These are phyloP conservation scores for Mastomys natalensis DNA, from an alignment of 2,113 vertebrate genomes.

Conservation along the genomic window DNA sequence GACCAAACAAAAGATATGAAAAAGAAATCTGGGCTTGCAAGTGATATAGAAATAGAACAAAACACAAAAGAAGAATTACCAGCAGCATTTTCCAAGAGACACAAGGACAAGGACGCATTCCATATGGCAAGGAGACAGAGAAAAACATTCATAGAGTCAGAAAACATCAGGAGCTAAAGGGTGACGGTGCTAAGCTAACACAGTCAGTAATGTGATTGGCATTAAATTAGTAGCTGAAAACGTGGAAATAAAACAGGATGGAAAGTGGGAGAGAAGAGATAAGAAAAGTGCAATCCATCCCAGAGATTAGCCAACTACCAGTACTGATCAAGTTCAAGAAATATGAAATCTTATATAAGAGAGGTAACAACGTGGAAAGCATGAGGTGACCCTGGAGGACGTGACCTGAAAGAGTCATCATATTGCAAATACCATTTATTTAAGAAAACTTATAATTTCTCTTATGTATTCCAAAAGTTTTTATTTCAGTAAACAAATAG, in stretches of 20 bases:
- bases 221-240: constrained; percentile 17
- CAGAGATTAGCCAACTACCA: neutral
- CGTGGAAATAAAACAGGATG: neutral
- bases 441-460: constrained; percentile 1
- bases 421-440: neutral
- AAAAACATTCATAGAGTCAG: constrained; percentile 11
- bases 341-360: neutral
- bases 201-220: neutral
- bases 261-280: neutral
- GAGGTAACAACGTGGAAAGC: neutral
- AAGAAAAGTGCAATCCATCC: neutral
- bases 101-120: neutral
- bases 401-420: neutral
- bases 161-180: neutral
- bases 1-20: neutral
- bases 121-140: neutral
- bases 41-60: neutral
- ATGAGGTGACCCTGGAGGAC: neutral
- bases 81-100: constrained; percentile 31
- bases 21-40: neutral
- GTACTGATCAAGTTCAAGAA: neutral
- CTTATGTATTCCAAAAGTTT: neutral
- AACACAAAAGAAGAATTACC: neutral
- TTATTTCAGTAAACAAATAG: neutral
- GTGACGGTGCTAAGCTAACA: neutral